Base-by-base conservation (phyloP, 1,140 invertebrate species). In the Diorhabda elongata region DNA sequence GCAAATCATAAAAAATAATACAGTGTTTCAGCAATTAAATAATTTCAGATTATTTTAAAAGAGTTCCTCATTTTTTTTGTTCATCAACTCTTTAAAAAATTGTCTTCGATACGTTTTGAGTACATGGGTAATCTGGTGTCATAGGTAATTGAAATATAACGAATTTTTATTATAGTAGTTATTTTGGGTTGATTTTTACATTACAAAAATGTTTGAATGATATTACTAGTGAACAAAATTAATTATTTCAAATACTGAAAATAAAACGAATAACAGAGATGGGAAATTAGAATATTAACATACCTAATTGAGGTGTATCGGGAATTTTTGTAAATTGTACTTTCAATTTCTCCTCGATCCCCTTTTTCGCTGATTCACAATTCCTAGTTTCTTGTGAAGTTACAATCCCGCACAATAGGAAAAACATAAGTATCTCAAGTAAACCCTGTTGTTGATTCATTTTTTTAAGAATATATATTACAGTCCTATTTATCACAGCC, bases 391-490 rank as follows among this genome's bases (percentile, higher is more conserved):
- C 56, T 4, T 41, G 44, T 56, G 47, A 45, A 44, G 56, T 42
- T 42, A 52, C 61, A 44, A 44, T 41, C 56, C 45, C n/a, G 44
- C 41, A 44, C 52, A 58, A 9, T 7, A 65, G 42, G 56, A 64
- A 52, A 42, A 9, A 65, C 47, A 56, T 9, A 45, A 65, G 42
- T 41, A 65, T 41, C 6, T 42, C 45, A 43, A 64, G 4, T 44
- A 65, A 47, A 65, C 64, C 64, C 64, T 65, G 64, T 42, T 47
- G 41, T n/a, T 11, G 64, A 65, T 56, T 57, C 64, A 65, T 65
- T 44, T 58, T 65, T 45, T 6, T 9, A 52, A 43, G 47, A 42
- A 57, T 41, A 61, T 43, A 41, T 43, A 41, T 61, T 43, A 8
- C 52, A 44, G 56, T 65, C 64, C 64, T 57, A 56, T 42, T 45